Evolutionary conservation across 2,113 vertebrate species (phyloP).

Genomic region (Morone chrysops): DNA sequence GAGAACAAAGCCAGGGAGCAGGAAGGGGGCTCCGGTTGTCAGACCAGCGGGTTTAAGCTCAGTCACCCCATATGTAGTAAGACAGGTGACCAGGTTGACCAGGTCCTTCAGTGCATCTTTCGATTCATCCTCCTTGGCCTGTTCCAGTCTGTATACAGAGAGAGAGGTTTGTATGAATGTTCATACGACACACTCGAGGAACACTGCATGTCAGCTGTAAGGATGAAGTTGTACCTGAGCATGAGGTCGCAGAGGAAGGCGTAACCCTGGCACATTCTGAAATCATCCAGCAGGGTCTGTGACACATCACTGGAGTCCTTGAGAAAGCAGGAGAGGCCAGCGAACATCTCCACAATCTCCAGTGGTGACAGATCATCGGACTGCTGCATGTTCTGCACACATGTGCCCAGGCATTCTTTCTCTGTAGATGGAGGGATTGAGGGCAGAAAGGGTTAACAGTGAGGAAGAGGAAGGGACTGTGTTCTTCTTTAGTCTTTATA

Average conservation of each 20-base stretch:
- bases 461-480: background rate
- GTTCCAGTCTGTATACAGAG: slow-evolving; percentile 89
- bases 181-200: background rate
- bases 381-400: slow-evolving; percentile 99
- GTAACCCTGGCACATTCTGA: slow-evolving; percentile 99
- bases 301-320: slow-evolving; percentile 99
- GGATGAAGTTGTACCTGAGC: slow-evolving; percentile 87
- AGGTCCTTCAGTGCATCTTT: slow-evolving; percentile 97
- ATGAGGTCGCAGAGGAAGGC: slow-evolving; percentile 96
- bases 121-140: slow-evolving; percentile 95
- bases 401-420: slow-evolving; percentile 97
- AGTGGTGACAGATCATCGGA: slow-evolving; percentile 96
- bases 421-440: slow-evolving; percentile 80
- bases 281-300: slow-evolving; percentile 95
- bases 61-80: slow-evolving; percentile 93
- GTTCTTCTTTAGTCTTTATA: background rate
- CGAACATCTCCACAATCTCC: slow-evolving; percentile 99
- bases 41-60: slow-evolving; percentile 95
- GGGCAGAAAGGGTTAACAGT: background rate
- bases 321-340: slow-evolving; percentile 97
- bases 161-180: background rate
- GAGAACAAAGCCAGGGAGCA: slow-evolving; percentile 95
- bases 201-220: background rate
- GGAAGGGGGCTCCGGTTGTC: slow-evolving; percentile 95
- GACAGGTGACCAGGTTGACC: slow-evolving; percentile 95